Base-by-base conservation (phyloP, 1,140 invertebrate genomes). In the Halesus radiatus region DNA sequence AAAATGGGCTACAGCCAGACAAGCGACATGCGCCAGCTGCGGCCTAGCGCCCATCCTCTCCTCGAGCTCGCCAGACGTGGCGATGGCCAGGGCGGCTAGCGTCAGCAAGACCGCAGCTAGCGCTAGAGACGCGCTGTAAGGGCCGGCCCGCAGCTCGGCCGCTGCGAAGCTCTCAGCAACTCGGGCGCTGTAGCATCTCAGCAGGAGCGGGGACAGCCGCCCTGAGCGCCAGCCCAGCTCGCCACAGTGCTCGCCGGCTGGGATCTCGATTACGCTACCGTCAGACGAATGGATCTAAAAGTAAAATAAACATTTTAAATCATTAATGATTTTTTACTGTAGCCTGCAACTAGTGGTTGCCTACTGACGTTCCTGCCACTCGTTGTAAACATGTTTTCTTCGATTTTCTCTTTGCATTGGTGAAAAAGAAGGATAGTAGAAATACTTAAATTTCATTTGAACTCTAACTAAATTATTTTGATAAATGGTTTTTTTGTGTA, bases 1-100 rank as follows among this genome's bases (percentile, higher is more conserved):
- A 13, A 76, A 22, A 32, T 80, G 79, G n/a, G 79, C 79, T 23
- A 75, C 73, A 3, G 79, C 72, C 23, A 76, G 26, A 18, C 73
- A 52, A 15, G 79, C 29, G 18, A 80, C 79, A 29, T 80, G 79
- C 23, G 73, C 73, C n/a, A 80, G 37, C 29, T 56, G 22, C 15
- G 37, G 52, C 1, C 79, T 15, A 1, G 74, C 50, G 52, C 79
- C 73, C 13, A 60, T 37, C 16, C 78, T 18, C 37, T 79, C 78
- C 18, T 73, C 70, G 52, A 79, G 70, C 37, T 74, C 78, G 0
- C 78, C 78, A 3, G 20, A 52, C 8, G 7, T 5, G 10, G 72
- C 54, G 23, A 80, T 80, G 70, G 54, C 54, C n/a, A 58, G 26
- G 8, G 78, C 78, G 45, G 73, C 62, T 13, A 64, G 62, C 15